Base-by-base conservation (phyloP, 2,888 invertebrate species). In the Microdon myrmicae region DNA sequence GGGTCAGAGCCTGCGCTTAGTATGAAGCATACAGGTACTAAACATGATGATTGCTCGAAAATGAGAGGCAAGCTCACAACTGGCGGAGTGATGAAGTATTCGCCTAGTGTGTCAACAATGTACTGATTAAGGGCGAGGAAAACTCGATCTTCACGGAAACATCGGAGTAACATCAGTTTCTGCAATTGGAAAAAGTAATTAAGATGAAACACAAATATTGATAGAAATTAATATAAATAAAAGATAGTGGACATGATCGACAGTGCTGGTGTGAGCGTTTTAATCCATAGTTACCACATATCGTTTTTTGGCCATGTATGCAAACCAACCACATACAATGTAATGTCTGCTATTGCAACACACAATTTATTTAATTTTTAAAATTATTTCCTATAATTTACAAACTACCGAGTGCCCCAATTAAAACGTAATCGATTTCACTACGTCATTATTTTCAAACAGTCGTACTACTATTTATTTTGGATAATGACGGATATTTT, bases 1-100 rank as follows among this genome's bases (percentile, higher is more conserved):
- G 96, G 96, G 80, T 97, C 95, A 0, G 95, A 94, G 1, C 96
- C 96, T 7, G 96, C 94, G 68, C 95, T 95, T 34, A 96, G 82
- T 67, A 96, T 91, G 75, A 97, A 96, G 69, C 96, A 90, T 2
- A 96, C 90, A 0, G 96, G 96, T 22, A 90, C 94, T 10, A 80
- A 84, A 1, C 92, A 87, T 0, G 88, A 86, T 49, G 92, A 92
- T 76, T 94, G 94, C 67, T 94, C 92, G 74, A 85, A 92, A 71
- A 96, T 92, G 72, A 86, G 85, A 67, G 92, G 89, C 70, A 93
- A 86, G 74, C 92, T 94, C 71, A 76, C 78, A 71, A 90, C 89
- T 0, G 95, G 94, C 10, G 96, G 93, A 39, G 92, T 93, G 56
- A 95, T 90, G 74, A 87, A 96, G 76, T 90, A 87, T 79, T 92